Base-by-base conservation (phyloP, 2,113 vertebrate genomes). In the Neomonachus schauinslandi region DNA sequence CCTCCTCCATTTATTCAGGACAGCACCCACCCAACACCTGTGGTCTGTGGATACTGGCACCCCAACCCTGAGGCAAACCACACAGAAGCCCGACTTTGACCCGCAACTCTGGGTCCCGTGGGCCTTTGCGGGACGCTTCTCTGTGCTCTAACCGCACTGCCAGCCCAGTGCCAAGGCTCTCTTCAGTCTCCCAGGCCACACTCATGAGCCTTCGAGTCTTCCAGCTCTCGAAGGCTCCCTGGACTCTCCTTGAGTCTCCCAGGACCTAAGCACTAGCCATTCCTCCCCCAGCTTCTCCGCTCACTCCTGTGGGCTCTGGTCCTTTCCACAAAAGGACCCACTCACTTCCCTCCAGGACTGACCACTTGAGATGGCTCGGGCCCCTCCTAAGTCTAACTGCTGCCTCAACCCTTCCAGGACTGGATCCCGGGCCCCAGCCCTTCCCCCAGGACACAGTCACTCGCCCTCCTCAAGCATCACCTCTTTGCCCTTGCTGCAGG, bases 381-480 rank as follows among this genome's bases (percentile, higher is more conserved):
- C 15, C 59, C 74, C 55, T 84, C 21, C 55, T 2, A 21, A 77
- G 31, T 76, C 49, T 21, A 6, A 28, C 6, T 79, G 39, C 26
- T 63, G n/a, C n/a, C 33, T 26, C 31, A 5, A 7, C 15, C 33
- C 7, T 24, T 16, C n/a, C 14, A 36, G 90, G 46, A 33, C 33
- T 51, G 33, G 24, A 10, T 2, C 12, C 16, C 0, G 11, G n/a
- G 36, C 15, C 24, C 13, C 3, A 1, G 49, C 5, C 5, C 57
- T n/a, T 21, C 67, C 55, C 11, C 31, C 12, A 85, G 57, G 36
- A 46, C 21, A 39, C 72, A 67, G 8, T 49, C 4, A 4, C 49
- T n/a, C 0, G 1, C 22, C 49, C 39, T 16, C 53, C 46, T 71
- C 2, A 19, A 51, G 39, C 51, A 42, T 7, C 28, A 8, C 36